phyloP scores from a whole-genome alignment of 2,113 vertebrate genomes.

The Psilopsiagon aurifrons region DNA sequence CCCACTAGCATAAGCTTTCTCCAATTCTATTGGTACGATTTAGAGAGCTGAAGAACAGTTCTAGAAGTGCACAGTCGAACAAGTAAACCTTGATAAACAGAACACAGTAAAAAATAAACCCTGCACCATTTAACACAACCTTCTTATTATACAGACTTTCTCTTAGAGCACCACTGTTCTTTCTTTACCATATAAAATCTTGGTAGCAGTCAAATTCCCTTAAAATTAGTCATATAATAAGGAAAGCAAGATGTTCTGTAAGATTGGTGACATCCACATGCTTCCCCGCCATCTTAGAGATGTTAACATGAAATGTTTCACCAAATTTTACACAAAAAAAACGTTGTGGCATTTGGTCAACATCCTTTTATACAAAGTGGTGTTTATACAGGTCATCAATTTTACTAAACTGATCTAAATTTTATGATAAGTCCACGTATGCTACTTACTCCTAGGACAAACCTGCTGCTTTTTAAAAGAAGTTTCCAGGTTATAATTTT shows the following conservation, averaged over 20 bases:
- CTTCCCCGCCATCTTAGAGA: not conserved
- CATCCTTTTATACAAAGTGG: conserved; percentile 27
- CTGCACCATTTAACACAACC: not conserved
- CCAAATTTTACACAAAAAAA: conserved; percentile 60
- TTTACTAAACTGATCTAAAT: conserved; percentile 57
- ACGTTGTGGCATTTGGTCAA: conserved; percentile 5
- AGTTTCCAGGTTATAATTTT: conserved; percentile 24
- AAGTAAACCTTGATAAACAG: not conserved
- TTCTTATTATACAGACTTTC: not conserved
- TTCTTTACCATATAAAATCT: not conserved
- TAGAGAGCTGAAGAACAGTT: not conserved
- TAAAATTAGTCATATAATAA: not conserved
- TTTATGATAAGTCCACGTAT: conserved; percentile 34
- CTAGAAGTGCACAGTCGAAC: not conserved
- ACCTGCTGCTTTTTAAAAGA: not conserved
- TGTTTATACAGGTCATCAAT: conserved; percentile 58
- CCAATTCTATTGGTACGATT: not conserved
- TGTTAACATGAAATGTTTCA: not conserved
- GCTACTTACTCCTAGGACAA: not conserved
- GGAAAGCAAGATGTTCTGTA: not conserved
- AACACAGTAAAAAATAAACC: not conserved
- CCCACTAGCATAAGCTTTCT: not conserved
- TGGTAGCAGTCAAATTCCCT: not conserved
- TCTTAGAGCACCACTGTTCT: not conserved
- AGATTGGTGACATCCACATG: not conserved